Conservation (phyloP, 2,113 vertebrate genomes). For the Dinomys branickii region DNA sequence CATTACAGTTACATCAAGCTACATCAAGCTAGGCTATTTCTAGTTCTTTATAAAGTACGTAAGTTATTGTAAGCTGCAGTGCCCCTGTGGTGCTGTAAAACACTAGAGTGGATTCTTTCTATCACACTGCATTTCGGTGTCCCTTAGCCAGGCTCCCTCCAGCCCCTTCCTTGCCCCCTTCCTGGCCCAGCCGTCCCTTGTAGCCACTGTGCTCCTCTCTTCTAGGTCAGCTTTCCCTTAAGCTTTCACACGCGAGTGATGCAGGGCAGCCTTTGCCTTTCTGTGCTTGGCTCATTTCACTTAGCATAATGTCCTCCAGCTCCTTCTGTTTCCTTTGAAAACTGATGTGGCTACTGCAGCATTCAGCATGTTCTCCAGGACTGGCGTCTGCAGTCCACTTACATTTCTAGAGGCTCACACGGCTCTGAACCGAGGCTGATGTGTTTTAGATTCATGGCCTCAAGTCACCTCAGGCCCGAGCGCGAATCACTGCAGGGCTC, state of each 20-base stretch:
- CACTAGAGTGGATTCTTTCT: neutral
- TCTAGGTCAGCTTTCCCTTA: neutral
- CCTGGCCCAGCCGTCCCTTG: no score
- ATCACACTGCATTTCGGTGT: neutral
- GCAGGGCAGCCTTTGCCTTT: neutral
- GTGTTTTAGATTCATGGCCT: neutral
- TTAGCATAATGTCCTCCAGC: neutral
- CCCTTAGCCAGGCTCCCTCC: neutral
- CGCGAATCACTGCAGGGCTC: neutral
- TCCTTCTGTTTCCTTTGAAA: neutral
- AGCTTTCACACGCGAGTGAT: neutral
- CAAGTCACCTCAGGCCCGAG: neutral
- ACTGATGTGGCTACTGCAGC: neutral
- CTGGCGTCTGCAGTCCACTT: neutral
- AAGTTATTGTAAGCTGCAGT: neutral
- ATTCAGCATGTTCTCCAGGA: neutral
- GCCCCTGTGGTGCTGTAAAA: neutral
- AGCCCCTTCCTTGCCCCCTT: no score
- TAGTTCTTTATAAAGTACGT: neutral
- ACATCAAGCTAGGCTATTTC: neutral
- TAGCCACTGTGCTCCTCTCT: neutral
- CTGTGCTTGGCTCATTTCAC: neutral
- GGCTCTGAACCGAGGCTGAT: neutral
- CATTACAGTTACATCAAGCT: neutral
- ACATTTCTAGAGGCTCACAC: neutral